Evolutionary conservation across 2,797 vertebrate genomes (phyloP).

Genomic region (Hyperoplus immaculatus): DNA sequence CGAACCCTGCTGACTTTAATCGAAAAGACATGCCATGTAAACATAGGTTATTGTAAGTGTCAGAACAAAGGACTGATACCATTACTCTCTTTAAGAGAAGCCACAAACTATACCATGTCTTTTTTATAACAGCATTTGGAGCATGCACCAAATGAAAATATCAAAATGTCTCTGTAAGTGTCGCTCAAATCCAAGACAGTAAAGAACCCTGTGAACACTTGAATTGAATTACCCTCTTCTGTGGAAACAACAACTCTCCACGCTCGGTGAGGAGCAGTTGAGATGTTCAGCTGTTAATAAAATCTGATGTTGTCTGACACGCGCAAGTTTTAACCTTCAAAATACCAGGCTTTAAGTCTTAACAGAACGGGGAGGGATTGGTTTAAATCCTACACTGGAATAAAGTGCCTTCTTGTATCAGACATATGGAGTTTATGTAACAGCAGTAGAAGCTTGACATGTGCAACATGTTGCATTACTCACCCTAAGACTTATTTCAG

Average conservation of each 20-base stretch:
- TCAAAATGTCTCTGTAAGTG: background rate
- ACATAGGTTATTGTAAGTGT: background rate
- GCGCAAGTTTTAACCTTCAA: constrained; percentile 12
- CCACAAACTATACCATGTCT: background rate
- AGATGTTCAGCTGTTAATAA: constrained; percentile 12
- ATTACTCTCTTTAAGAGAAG: no score
- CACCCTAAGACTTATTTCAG: background rate
- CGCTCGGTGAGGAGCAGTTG: background rate
- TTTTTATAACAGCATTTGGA: background rate
- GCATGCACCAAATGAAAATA: background rate
- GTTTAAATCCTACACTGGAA: constrained; percentile 20
- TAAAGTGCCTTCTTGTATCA: background rate
- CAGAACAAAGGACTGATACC: background rate
- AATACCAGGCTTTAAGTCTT: constrained; percentile 12
- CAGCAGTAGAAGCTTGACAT: background rate
- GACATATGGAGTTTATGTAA: background rate
- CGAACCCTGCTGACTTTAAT: background rate
- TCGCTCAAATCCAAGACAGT: background rate
- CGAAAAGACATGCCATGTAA: background rate
- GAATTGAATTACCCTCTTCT: background rate
- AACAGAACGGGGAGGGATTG: background rate
- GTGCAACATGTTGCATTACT: background rate
- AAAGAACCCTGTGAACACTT: background rate
- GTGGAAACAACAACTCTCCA: background rate
- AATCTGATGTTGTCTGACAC: constrained; percentile 19